These are phyloP conservation scores for Botia almorhae DNA, from an alignment of 2,797 vertebrate species.

Conservation along the genomic window DNA sequence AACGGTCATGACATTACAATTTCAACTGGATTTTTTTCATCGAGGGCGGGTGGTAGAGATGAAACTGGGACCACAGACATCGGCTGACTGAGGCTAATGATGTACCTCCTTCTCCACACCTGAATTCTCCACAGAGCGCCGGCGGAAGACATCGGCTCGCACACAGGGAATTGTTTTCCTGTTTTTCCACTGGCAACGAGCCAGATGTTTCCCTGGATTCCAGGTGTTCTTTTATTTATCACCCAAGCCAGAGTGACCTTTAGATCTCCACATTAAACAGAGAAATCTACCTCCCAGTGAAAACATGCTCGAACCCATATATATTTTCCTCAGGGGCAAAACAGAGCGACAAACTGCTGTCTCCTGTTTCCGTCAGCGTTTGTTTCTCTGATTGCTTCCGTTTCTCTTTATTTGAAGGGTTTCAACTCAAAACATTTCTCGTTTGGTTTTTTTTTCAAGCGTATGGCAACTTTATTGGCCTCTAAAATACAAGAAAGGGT, in stretches of 20 bases:
- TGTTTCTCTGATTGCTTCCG: not conserved
- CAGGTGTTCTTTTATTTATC: conserved; percentile 60
- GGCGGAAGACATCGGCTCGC: conserved; percentile 5
- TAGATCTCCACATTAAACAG: conserved; percentile 46
- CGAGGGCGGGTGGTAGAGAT: not conserved
- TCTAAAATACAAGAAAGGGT: conserved; percentile 3
- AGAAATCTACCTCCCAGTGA: conserved; percentile 40
- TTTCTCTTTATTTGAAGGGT: not conserved
- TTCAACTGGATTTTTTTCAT: conserved; percentile 10
- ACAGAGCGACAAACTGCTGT: not conserved
- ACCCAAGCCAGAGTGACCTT: conserved; percentile 51
- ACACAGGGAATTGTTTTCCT: conserved; percentile 43
- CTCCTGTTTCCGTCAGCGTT: not conserved
- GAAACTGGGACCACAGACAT: conserved; percentile 36
- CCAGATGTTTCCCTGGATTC: conserved; percentile 30
- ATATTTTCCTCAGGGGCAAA: not conserved
- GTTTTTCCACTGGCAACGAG: conserved; percentile 42
- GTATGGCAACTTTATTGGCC: not conserved
- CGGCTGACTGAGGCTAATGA: conserved; percentile 45
- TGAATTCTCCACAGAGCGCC: conserved; percentile 40
- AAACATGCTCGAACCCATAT: conserved; percentile 1
- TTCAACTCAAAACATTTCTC: not conserved
- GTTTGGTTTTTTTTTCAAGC: not conserved
- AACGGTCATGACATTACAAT: conserved; percentile 1
- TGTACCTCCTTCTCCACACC: conserved; percentile 11